phyloP scores from a whole-genome alignment of 2,113 vertebrate genomes.

The Herpailurus yagouaroundi region DNA sequence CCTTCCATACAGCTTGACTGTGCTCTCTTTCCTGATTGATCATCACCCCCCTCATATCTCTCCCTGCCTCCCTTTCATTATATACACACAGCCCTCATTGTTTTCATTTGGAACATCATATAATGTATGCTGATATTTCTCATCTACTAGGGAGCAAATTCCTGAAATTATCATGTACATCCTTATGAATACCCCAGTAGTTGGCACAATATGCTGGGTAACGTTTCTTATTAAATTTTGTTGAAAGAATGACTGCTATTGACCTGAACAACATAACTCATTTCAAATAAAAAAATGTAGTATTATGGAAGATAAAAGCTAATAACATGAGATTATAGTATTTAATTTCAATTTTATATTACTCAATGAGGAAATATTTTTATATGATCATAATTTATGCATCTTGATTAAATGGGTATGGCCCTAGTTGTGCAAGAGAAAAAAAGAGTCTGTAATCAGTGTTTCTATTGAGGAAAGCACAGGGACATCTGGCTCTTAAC shows the following conservation, averaged over 20 bases:
- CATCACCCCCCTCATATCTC: background rate
- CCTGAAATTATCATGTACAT: background rate
- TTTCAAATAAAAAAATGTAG: background rate
- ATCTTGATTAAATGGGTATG: background rate
- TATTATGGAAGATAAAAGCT: background rate
- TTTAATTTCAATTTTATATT: background rate
- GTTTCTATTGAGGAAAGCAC: background rate
- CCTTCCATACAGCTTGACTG: background rate
- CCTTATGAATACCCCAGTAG: background rate
- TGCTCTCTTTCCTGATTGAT: background rate
- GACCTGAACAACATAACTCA: background rate
- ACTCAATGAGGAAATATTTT: background rate
- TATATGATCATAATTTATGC: background rate
- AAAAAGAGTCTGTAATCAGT: background rate
- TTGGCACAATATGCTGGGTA: background rate
- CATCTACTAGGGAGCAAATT: background rate
- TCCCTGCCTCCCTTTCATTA: background rate
- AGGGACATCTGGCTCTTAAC: background rate
- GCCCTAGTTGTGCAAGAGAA: background rate
- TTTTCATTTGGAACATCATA: background rate
- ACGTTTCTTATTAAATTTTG: background rate
- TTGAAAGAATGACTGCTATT: background rate
- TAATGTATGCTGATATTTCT: background rate
- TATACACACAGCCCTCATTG: background rate
- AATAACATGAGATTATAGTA: background rate